Evolutionary conservation across 2,888 invertebrate species (phyloP).

Genomic region (Catocala sponsa): DNA sequence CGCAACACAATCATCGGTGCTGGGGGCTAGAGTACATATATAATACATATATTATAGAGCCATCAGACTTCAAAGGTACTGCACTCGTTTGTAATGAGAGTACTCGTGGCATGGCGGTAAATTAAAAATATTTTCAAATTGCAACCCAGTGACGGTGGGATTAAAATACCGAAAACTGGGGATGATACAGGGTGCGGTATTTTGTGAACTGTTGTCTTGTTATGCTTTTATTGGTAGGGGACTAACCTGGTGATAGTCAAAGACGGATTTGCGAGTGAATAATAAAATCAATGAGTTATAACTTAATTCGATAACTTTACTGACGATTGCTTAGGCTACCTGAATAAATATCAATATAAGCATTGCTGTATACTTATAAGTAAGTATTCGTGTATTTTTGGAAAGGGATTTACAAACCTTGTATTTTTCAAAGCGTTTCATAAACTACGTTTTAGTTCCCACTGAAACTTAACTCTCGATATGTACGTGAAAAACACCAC

Average conservation of each 20-base stretch:
- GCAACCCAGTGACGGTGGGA: conserved; percentile 49
- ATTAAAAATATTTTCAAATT: conserved; percentile 77
- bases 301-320: too few relatives aligned
- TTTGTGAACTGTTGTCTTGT: conserved; percentile 14
- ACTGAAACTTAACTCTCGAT: too few relatives aligned
- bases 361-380: too few relatives aligned
- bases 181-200: conserved; percentile 19
- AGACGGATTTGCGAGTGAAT: not conserved
- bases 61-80: conserved; percentile 68
- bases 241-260: not conserved
- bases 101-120: conserved; percentile 58
- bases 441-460: too few relatives aligned
- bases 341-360: too few relatives aligned
- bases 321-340: too few relatives aligned
- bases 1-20: conserved; percentile 44
- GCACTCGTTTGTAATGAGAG: conserved; percentile 64
- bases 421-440: too few relatives aligned
- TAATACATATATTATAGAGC: conserved; percentile 33
- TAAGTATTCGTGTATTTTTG: too few relatives aligned
- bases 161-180: conserved; percentile 42
- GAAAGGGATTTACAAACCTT: too few relatives aligned
- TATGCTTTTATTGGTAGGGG: conserved; percentile 5
- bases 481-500: too few relatives aligned
- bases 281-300: not conserved
- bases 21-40: conserved; percentile 41